These are phyloP conservation scores for Melanotaenia pygmaea DNA, from an alignment of 2,797 vertebrate genomes.

Conservation along the genomic window DNA sequence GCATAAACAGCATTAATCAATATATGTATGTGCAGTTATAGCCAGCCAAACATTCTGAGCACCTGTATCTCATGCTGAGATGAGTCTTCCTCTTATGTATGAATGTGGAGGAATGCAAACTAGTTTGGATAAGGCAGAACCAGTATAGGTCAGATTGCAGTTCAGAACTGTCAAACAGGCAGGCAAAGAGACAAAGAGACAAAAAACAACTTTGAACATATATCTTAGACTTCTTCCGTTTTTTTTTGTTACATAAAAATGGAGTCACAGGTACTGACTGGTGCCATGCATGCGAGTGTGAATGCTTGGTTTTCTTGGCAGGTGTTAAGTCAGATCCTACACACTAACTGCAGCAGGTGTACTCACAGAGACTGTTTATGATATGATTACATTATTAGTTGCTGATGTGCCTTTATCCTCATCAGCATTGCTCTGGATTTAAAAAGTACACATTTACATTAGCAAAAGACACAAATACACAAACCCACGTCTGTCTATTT, in stretches of 20 bases:
- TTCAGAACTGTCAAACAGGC: background rate
- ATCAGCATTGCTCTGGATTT: constrained; percentile 31
- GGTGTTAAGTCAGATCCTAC: constrained; percentile 5
- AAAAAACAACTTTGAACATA: background rate
- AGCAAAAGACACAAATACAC: background rate
- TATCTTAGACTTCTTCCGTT: background rate
- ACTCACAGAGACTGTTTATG: constrained; percentile 9
- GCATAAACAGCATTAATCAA: constrained; percentile 82
- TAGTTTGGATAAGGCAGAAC: constrained; percentile 34
- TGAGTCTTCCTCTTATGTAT: constrained; percentile 42
- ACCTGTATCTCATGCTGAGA: constrained; percentile 36
- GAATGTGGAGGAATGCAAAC: constrained; percentile 45
- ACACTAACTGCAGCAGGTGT: background rate
- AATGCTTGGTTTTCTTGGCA: constrained; percentile 10
- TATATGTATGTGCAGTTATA: constrained; percentile 70
- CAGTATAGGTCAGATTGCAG: constrained; percentile 1
- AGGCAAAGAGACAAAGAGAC: background rate
- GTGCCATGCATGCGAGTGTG: background rate
- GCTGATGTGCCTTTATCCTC: constrained; percentile 35
- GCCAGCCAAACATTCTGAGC: constrained; percentile 58
- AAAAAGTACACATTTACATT: constrained; percentile 25
- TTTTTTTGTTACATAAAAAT: background rate
- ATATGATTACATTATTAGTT: constrained; percentile 35
- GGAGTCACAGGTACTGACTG: background rate
- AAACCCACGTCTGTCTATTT: constrained; percentile 48